These are phyloP conservation scores for Dryocosmus kuriphilus DNA, from an alignment of 2,888 invertebrate species.

Conservation along the genomic window DNA sequence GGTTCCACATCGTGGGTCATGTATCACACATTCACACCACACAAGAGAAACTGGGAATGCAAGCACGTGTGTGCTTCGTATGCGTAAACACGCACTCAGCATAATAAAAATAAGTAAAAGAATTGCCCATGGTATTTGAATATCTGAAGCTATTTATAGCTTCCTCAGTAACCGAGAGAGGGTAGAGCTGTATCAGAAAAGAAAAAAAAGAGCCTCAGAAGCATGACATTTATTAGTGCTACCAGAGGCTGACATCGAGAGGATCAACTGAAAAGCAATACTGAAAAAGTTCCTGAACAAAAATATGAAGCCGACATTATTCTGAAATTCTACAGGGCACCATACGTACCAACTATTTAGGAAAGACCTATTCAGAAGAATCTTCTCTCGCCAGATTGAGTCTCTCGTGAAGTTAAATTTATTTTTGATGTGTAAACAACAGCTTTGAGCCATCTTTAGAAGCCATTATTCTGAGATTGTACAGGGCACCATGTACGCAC, in stretches of 20 bases:
- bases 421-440: too few relatives aligned
- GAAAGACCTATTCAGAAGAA: neutral
- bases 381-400: neutral
- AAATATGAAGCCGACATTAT: neutral
- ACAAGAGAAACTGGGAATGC: neutral
- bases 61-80: neutral
- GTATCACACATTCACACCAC: slow-evolving; percentile 3
- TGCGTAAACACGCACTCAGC: slow-evolving; percentile 5
- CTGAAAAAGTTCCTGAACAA: neutral
- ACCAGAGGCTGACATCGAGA: neutral
- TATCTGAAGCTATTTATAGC: slow-evolving; percentile 1
- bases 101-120: neutral
- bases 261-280: neutral
- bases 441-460: too few relatives aligned
- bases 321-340: neutral
- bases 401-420: neutral
- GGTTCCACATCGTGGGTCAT: neutral
- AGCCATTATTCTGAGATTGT: too few relatives aligned
- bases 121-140: neutral
- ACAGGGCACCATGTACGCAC: too few relatives aligned
- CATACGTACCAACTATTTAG: neutral
- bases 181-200: neutral
- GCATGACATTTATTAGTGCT: neutral
- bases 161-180: neutral
- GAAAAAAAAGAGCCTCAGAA: neutral